Conservation (phyloP, 2,888 invertebrate genomes). For the Pollenia labialis region DNA sequence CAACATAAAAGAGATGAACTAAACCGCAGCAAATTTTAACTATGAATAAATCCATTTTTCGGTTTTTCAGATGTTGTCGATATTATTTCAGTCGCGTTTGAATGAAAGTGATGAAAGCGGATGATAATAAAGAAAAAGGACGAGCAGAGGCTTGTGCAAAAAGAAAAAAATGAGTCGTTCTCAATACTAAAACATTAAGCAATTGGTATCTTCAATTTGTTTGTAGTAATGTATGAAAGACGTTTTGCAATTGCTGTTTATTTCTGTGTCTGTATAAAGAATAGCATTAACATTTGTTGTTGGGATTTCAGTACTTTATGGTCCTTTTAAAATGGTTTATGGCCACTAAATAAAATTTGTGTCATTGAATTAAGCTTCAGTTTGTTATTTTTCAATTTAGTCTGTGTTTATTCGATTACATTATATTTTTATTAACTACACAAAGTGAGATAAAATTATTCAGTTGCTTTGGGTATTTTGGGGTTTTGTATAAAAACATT, state of each 20-base stretch:
- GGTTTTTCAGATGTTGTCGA: conserved; percentile 33
- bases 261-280: conserved; percentile 29
- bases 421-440: background rate
- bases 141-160: background rate
- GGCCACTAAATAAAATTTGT: conserved; percentile 59
- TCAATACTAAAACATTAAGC: background rate
- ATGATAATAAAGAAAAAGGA: background rate
- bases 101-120: background rate
- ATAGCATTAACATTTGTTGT: conserved; percentile 38
- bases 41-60: conserved; percentile 33
- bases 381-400: conserved; percentile 44
- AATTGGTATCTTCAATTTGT: conserved; percentile 21
- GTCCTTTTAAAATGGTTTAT: conserved; percentile 56
- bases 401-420: background rate
- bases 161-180: background rate
- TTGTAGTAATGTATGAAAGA: conserved; percentile 1
- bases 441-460: conserved; percentile 28
- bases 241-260: conserved; percentile 23
- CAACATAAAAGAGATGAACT: background rate
- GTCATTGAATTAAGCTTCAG: conserved; percentile 60
- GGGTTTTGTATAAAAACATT: conserved; percentile 19
- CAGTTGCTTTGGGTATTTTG: conserved; percentile 17
- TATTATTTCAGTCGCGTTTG: conserved; percentile 62
- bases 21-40: conserved; percentile 38
- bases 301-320: conserved; percentile 1